Evolutionary conservation across 1,140 invertebrate species (phyloP), one percentile per base, ranked within the genome.

Genomic region (Microvelia longipes): DNA sequence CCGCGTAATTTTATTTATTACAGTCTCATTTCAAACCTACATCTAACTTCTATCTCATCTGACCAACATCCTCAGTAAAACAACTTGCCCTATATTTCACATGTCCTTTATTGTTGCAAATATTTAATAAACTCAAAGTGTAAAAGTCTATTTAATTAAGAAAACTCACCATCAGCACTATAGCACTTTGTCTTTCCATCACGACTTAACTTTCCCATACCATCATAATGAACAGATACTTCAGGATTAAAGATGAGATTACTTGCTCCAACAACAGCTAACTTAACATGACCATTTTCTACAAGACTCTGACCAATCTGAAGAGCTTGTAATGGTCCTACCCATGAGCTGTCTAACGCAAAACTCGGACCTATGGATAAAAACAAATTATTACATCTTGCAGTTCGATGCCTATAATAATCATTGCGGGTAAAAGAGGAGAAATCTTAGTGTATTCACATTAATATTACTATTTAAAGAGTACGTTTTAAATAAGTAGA

Each of bases 111-210:
- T n/a, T n/a, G n/a, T n/a, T n/a, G n/a, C n/a, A n/a, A n/a, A n/a
- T n/a, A n/a, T n/a, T n/a, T n/a, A n/a, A n/a, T n/a, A n/a, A n/a
- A n/a, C n/a, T n/a, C n/a, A n/a, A n/a, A n/a, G n/a, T n/a, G n/a
- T n/a, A n/a, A n/a, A n/a, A n/a, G n/a, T n/a, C n/a, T n/a, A n/a
- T n/a, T n/a, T n/a, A n/a, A n/a, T 19, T 15, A 5, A 61, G 24
- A 2, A 63, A 67, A 29, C 14, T 61, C 78, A 85, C 86, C 88
- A 74, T 85, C 81, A 60, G 81, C 81, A 80, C 89, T 88, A 78
- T 90, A 90, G 28, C 87, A 83, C 77, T 83, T 87, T 71, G 86
- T 89, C 28, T 76, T 79, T 24, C 89, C 88, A 77, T 89, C 86
- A 27, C 79, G 73, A 1, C 85, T 85, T 14, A 89, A 76, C 80